Base-by-base conservation (phyloP, 2,113 vertebrate species). In the Canis aureus region DNA sequence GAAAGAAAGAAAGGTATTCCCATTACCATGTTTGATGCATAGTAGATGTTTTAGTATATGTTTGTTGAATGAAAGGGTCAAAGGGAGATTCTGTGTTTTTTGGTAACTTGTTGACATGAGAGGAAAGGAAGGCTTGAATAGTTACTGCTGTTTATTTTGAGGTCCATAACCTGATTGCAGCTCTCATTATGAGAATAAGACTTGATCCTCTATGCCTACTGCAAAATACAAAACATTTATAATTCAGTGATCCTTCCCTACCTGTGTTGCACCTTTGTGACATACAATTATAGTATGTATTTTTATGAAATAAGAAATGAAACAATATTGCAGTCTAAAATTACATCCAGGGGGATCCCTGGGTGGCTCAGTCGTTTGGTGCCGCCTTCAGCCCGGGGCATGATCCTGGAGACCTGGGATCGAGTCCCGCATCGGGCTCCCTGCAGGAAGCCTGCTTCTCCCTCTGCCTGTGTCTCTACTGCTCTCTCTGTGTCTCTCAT, bases 101-200 rank as follows among this genome's bases (percentile, higher is more conserved):
- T 66, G 94, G 74, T 83, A 90, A 86, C 19, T 91, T 95, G 55
- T 79, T 88, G 78, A 84, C 51, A 38, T 49, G 23, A 71, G 51
- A 90, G 38, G 81, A 95, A 94, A 86, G 25, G 29, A 93, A 91
- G 16, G 38, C 29, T 74, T 92, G 51, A 79, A 73, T 93, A 84
- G 27, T 91, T 93, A 91, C 49, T 73, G 55, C 19, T 97, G 2
- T 87, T 94, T 87, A 78, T 96, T 95, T 83, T 84, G 55, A 93
- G 25, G 74, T 73, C 49, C 13, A 7, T 78, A 62, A 32, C 60
- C 60, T 83, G 49, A 84, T 97, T 32, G 8, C 83, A 96, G 85
- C 35, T 83, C 83, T 89, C 38, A 69, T 71, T 89, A 3, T 51
- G 22, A 85, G 62, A 64, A 13, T 89, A 92, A 84, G 43, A 5